Percentiles rank a stretch among this genome's conserved stretches.
Conservation (phyloP, 2,888 invertebrate genomes). For the Sesia apiformis region DNA sequence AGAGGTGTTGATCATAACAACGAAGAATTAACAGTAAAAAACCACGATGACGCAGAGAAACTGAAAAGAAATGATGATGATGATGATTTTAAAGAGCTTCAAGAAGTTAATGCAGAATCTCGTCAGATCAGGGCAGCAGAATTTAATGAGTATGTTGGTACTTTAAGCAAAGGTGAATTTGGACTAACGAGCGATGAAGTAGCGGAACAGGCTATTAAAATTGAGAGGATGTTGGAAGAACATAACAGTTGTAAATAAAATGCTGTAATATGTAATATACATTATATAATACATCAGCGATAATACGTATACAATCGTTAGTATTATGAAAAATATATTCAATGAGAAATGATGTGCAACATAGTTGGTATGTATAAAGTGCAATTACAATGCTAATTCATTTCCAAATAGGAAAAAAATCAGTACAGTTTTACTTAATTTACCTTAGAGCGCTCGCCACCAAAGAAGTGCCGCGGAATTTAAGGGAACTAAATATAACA, state of each 20-base stretch:
- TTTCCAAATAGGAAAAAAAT: too few species aligned
- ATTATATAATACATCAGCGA: background rate
- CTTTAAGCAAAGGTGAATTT: background rate
- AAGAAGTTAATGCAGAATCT: background rate
- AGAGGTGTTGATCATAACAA: background rate
- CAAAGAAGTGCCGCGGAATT: too few species aligned
- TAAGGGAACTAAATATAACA: too few species aligned
- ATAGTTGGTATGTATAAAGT: too few species aligned
- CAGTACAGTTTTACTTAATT: too few species aligned
- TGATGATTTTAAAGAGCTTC: background rate
- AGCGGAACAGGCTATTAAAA: conserved; percentile 21
- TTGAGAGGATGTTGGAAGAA: conserved; percentile 32
- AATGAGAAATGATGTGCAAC: too few species aligned
- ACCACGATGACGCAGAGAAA: background rate
- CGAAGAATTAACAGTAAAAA: background rate
- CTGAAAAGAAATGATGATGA: background rate
- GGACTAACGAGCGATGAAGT: conserved; percentile 19
- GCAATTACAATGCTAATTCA: too few species aligned
- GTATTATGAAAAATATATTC: too few species aligned
- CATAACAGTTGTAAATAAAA: conserved; percentile 20
- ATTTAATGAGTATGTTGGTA: background rate
- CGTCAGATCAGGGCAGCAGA: background rate
- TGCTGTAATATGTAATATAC: background rate
- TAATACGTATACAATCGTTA: background rate
- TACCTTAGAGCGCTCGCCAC: too few species aligned